These are phyloP conservation scores for Ooceraea biroi DNA, from an alignment of 1,140 invertebrate genomes.

Conservation along the genomic window DNA sequence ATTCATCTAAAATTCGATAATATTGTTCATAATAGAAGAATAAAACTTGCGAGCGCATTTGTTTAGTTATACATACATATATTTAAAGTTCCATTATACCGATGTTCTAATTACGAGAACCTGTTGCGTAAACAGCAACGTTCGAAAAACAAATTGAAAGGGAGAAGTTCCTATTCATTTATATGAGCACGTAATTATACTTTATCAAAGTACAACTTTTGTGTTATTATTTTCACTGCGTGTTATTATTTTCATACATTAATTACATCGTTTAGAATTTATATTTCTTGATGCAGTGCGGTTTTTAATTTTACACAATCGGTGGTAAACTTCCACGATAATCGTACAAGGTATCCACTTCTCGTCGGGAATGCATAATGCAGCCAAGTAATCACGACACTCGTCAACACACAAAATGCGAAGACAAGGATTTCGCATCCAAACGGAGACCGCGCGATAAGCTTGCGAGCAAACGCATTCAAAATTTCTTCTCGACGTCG, in stretches of 20 bases:
- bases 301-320: neutral
- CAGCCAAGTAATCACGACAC: constrained; percentile 39
- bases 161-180: neutral
- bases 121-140: constrained; percentile 13
- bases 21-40: neutral
- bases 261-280: no score
- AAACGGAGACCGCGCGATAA: neutral
- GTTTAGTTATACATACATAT: constrained; percentile 12
- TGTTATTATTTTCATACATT: no score
- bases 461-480: constrained; percentile 8
- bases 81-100: neutral
- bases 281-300: neutral
- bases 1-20: neutral
- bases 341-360: neutral
- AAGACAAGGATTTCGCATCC: constrained; percentile 52
- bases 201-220: no score
- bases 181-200: no score
- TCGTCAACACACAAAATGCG: constrained; percentile 30
- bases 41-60: neutral
- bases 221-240: no score
- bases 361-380: neutral
- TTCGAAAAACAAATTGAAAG: neutral
- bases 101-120: constrained; percentile 5
- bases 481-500: constrained; percentile 29
- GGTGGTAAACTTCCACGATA: neutral